Percentiles rank a stretch among this genome's conserved stretches.
Conservation (phyloP, 2,797 vertebrate species). For the Xiphophorus birchmanni region DNA sequence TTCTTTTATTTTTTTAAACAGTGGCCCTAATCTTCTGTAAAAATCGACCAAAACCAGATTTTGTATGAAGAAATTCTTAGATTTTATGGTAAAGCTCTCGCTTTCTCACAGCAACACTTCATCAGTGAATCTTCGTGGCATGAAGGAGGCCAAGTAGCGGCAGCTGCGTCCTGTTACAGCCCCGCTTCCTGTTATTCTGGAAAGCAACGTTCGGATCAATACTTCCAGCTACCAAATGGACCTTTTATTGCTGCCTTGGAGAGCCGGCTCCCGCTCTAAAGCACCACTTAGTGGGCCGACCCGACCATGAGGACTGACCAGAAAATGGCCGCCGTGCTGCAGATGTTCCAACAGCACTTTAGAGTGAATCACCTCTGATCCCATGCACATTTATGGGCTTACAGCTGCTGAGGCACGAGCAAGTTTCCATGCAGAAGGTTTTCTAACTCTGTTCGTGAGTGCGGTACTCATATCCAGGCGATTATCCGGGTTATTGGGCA, state of each 20-base stretch:
- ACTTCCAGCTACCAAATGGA: slow-evolving; percentile 61
- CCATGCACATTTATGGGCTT: slow-evolving; percentile 33
- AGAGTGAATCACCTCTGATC: slow-evolving; percentile 22
- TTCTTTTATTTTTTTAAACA: too few species aligned
- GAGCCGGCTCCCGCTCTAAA: slow-evolving; percentile 39
- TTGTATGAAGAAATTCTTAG: too few species aligned
- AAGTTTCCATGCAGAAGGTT: slow-evolving; percentile 29
- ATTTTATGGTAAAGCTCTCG: too few species aligned
- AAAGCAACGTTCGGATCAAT: slow-evolving; percentile 63
- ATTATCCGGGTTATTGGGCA: slow-evolving; percentile 45
- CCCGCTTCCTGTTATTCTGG: slow-evolving; percentile 35
- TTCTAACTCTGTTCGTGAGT: background rate
- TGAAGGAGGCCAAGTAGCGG: slow-evolving; percentile 11
- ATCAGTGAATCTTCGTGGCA: slow-evolving; percentile 7
- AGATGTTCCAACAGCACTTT: slow-evolving; percentile 43
- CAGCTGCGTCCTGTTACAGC: slow-evolving; percentile 16
- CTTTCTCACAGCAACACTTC: too few species aligned
- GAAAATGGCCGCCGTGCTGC: slow-evolving; percentile 49
- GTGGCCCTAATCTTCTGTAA: too few species aligned
- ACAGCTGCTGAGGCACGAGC: slow-evolving; percentile 14
- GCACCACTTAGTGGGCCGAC: slow-evolving; percentile 57
- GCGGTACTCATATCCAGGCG: slow-evolving; percentile 37
- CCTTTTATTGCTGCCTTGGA: slow-evolving; percentile 49
- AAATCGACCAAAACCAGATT: too few species aligned
- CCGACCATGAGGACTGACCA: slow-evolving; percentile 43